Evolutionary conservation across 2,888 invertebrate species (phyloP).

Genomic region (Hermaeophaga mercurialis): DNA sequence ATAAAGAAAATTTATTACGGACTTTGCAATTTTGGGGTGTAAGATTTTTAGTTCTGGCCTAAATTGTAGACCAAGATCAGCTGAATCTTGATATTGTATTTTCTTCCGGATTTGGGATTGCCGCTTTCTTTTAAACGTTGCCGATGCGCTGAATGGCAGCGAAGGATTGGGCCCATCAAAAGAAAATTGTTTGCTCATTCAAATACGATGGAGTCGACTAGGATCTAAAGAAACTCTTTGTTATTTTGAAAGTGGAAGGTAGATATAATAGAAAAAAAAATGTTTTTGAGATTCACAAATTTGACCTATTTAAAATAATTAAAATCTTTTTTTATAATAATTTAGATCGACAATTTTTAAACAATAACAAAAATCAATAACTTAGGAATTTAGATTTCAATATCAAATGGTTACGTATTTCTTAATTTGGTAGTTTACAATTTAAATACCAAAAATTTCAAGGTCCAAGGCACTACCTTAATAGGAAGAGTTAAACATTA

Average conservation of each 20-base stretch:
- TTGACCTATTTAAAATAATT: too few relatives aligned
- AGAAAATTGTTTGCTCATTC: conserved; percentile 24
- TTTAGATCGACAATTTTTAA: too few relatives aligned
- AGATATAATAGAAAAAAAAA: too few relatives aligned
- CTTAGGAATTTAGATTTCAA: too few relatives aligned
- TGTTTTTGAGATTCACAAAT: too few relatives aligned
- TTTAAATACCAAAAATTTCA: neutral
- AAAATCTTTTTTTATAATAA: too few relatives aligned
- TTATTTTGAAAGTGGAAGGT: conserved; percentile 5
- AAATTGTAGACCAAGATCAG: neutral
- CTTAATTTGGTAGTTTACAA: conserved; percentile 2
- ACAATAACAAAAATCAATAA: too few relatives aligned
- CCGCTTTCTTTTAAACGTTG: conserved; percentile 23
- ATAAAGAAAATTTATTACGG: too few relatives aligned
- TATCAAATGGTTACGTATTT: too few relatives aligned
- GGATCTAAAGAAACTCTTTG: conserved; percentile 19
- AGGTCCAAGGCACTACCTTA: neutral
- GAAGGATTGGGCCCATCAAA: conserved; percentile 20
- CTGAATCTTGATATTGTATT: conserved; percentile 41
- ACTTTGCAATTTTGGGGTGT: too few relatives aligned
- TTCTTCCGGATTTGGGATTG: conserved; percentile 15
- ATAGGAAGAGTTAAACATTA: conserved; percentile 1
- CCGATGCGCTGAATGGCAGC: conserved; percentile 13
- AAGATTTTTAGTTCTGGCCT: too few relatives aligned
- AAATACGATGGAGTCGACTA: conserved; percentile 16